Conservation (phyloP, 2,113 vertebrate genomes). For the Rhinopithecus roxellana region DNA sequence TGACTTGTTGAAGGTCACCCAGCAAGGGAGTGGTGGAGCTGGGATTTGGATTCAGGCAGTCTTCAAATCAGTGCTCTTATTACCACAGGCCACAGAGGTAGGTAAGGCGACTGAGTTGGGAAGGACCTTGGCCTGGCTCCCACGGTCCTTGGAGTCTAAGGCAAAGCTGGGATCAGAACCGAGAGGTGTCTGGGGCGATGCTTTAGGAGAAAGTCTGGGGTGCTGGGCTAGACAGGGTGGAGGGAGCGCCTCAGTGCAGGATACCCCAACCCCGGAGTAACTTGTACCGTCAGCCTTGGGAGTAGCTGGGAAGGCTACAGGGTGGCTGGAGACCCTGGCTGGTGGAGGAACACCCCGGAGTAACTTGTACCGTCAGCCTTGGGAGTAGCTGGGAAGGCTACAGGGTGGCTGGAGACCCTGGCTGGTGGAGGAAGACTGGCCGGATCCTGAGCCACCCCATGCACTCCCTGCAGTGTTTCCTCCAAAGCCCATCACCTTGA, state of each 20-base stretch:
- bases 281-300: too few relatives aligned
- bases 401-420: background rate
- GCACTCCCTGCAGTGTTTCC: constrained; percentile 84
- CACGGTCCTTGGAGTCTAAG: background rate
- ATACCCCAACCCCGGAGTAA: background rate
- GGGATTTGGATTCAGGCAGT: background rate
- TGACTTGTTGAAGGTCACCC: background rate
- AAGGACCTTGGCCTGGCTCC: background rate
- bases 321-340: background rate
- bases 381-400: too few relatives aligned
- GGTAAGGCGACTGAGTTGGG: background rate
- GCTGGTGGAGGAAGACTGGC: background rate
- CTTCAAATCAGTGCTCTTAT: background rate
- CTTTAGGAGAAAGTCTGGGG: background rate
- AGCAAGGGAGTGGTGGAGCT: background rate
- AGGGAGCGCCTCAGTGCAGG: background rate
- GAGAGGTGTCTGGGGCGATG: background rate
- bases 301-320: too few relatives aligned
- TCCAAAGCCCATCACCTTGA: constrained; percentile 83
- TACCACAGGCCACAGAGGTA: background rate
- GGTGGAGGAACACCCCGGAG: background rate
- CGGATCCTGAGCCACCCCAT: background rate
- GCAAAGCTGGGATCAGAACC: background rate
- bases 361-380: too few relatives aligned
- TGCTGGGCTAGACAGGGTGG: too few relatives aligned